A percentile compares a stretch with the other conserved stretches of the same genome.
phyloP scores from a whole-genome alignment of 2,113 vertebrate genomes.

The Echinops telfairi region DNA sequence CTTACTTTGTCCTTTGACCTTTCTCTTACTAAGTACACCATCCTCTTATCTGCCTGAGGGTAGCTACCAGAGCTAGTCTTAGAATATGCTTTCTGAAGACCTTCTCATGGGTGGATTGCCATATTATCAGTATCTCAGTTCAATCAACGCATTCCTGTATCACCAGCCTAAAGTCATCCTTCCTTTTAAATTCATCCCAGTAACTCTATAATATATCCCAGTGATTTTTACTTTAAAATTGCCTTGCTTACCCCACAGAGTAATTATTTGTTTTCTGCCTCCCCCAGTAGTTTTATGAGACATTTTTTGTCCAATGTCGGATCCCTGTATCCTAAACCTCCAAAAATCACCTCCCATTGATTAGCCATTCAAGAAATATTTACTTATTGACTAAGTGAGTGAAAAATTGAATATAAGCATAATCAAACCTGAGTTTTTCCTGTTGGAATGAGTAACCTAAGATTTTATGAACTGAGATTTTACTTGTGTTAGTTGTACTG shows the following conservation, averaged over 20 bases:
- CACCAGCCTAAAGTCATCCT: neutral
- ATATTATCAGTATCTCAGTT: neutral
- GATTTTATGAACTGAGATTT: neutral
- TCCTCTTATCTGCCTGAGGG: neutral
- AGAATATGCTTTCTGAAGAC: neutral
- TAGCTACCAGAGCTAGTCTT: neutral
- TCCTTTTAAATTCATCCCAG: neutral
- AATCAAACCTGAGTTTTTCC: neutral
- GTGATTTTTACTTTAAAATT: neutral
- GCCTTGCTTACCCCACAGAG: neutral
- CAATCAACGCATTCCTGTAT: neutral
- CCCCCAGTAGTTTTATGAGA: neutral
- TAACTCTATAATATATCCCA: neutral
- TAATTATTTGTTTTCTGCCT: neutral
- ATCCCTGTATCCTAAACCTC: neutral
- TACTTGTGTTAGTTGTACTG: neutral
- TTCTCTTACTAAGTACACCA: neutral
- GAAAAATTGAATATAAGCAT: slow-evolving; percentile 1
- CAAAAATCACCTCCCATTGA: slow-evolving; percentile 33
- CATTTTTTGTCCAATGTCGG: neutral
- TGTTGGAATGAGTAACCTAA: neutral
- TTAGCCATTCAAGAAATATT: neutral
- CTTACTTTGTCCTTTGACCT: neutral
- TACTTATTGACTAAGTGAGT: neutral
- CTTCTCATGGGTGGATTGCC: neutral